These are phyloP conservation scores for Cerceris rybyensis DNA, from an alignment of 2,888 invertebrate genomes.

Conservation along the genomic window DNA sequence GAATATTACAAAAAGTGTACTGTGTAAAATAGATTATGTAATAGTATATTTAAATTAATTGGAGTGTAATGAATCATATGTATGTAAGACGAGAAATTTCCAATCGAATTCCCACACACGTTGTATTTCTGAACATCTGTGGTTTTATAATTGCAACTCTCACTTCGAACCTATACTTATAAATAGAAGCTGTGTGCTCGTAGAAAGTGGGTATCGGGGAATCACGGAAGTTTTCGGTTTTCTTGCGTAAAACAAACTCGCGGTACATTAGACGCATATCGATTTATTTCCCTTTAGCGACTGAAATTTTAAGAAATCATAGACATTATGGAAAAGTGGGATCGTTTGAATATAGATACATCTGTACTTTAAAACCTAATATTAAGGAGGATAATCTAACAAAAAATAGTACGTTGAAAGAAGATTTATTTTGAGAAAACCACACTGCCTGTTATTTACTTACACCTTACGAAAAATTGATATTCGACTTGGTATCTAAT, in stretches of 20 bases:
- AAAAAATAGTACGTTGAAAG: neutral
- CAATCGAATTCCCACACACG: slow-evolving; percentile 32
- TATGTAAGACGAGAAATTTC: neutral
- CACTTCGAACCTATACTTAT: slow-evolving; percentile 43
- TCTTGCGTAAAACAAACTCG: slow-evolving; percentile 38
- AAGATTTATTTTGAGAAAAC: neutral
- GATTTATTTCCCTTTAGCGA: neutral
- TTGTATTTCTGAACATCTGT: slow-evolving; percentile 47
- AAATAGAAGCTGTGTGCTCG: slow-evolving; percentile 43
- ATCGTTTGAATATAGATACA: neutral
- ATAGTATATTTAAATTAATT: neutral
- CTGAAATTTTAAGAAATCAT: slow-evolving; percentile 1
- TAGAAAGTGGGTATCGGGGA: slow-evolving; percentile 43
- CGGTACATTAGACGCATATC: neutral
- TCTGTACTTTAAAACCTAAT: neutral
- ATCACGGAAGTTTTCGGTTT: slow-evolving; percentile 26
- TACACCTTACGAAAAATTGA: neutral
- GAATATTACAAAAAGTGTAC: no score
- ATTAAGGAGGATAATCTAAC: neutral
- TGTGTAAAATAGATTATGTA: no score
- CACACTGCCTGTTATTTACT: neutral
- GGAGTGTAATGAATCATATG: neutral
- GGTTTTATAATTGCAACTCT: slow-evolving; percentile 49
- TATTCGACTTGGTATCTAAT: no score
- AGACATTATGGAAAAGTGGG: slow-evolving; percentile 30